Base-by-base conservation (phyloP, 1,140 invertebrate species). In the Drosophila murphyi region DNA sequence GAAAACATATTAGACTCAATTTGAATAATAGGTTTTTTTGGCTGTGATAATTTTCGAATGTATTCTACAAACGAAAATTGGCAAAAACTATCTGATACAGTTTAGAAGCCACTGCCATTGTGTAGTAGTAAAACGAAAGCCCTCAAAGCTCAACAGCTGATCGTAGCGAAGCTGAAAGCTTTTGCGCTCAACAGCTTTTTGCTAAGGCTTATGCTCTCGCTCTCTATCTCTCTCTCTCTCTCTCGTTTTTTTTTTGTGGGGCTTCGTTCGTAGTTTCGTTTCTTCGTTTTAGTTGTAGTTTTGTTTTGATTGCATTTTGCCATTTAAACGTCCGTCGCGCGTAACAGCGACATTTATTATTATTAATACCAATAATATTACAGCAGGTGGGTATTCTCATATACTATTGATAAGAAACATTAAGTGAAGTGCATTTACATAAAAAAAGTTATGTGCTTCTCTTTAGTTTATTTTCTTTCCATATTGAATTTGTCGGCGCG, bases 401-500 rank as follows among this genome's bases (percentile, higher is more conserved):
- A 20, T 29, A 6, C 35, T 6, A 12, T 10, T 43, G 48, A 10
- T 50, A 32, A 50, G 29, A 50, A 8, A 50, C 7, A 50, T 4
- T 7, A 10, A 10, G 39, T 10, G 39, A 37, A 37, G 6, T 37
- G 8, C 10, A 41, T 7, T 7, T 10, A 6, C 5, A 5, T 8
- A 10, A 43, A 43, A n/a, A 43, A n/a, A n/a, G 4, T 41, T n/a
- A 20, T 20, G 20, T 8, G 31, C 39, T 5, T 37, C 41, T 56
- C 52, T 61, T 43, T 5, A 28, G 50, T 68, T 47, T 47, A 37
- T 72, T 79, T 45, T 43, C 35, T 76, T 80, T 81, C 57, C 51
- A 82, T 60, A 73, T 28, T 39, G 60, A 81, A 81, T 69, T 52
- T 41, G 41, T 57, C 55, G 34, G 64, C 72, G 75, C 71, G 75